Evolutionary conservation across 2,797 vertebrate genomes (phyloP).

Genomic region (Buphagus erythrorhynchus): DNA sequence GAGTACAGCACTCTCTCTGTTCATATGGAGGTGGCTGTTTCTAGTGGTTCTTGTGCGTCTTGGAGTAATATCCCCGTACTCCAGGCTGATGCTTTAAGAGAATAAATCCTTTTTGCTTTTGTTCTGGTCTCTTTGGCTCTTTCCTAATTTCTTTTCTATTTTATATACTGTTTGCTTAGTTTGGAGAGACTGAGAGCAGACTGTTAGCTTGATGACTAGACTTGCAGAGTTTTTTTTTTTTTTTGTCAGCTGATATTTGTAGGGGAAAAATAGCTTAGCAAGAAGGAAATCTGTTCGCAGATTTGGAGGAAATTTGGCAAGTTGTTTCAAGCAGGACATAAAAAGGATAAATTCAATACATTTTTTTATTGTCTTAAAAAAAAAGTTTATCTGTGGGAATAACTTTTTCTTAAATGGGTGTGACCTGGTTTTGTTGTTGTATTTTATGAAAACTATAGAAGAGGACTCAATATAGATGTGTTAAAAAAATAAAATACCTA

Average conservation of each 20-base stretch:
- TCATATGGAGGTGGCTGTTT: conserved; percentile 36
- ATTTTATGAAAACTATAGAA: not conserved
- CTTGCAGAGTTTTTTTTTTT: conserved; percentile 29
- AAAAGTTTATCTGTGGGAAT: not conserved
- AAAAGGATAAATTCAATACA: not conserved
- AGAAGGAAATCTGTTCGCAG: conserved; percentile 19
- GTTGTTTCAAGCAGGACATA: not conserved
- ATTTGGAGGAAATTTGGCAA: conserved; percentile 35
- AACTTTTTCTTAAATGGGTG: not conserved
- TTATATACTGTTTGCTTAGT: conserved; percentile 13
- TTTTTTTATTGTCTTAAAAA: not conserved
- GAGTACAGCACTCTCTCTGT: not conserved
- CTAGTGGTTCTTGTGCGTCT: conserved; percentile 3
- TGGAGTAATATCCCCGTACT: not conserved
- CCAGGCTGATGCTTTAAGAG: not conserved
- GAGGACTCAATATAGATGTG: rapidly evolving
- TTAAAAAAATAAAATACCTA: not conserved
- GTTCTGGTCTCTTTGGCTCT: not conserved
- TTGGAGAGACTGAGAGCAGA: not conserved
- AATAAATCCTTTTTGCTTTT: not conserved
- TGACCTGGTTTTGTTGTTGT: not conserved
- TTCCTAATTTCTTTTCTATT: conserved; percentile 18
- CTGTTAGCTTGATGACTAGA: conserved; percentile 38
- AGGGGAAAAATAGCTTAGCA: conserved; percentile 26
- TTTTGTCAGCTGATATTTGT: conserved; percentile 60